Conservation (phyloP, 2,888 invertebrate genomes). For the Lycaena phlaeas region DNA sequence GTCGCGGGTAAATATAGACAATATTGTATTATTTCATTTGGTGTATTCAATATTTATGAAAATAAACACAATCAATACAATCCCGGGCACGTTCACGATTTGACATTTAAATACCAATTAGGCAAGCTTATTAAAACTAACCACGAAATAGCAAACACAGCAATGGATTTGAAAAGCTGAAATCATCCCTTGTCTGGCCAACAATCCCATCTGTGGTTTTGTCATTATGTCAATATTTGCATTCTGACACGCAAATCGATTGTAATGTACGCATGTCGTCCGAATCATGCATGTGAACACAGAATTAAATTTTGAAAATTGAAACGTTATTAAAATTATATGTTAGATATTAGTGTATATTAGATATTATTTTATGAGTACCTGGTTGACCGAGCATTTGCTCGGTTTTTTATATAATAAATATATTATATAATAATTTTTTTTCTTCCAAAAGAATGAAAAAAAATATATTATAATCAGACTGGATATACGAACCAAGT, state of each 20-base stretch:
- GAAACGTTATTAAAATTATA: background rate
- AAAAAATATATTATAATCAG: too few species aligned
- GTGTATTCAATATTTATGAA: too few species aligned
- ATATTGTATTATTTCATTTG: too few species aligned
- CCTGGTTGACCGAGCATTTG: too few species aligned
- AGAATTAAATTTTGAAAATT: background rate
- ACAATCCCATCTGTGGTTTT: conserved; percentile 57
- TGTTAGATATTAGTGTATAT: too few species aligned
- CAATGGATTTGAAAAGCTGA: conserved; percentile 25
- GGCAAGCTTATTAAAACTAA: conserved; percentile 15
- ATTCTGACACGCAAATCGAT: conserved; percentile 36
- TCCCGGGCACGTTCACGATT: background rate
- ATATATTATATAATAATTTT: too few species aligned
- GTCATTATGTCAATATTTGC: conserved; percentile 66
- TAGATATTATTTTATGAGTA: too few species aligned
- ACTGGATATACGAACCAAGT: too few species aligned
- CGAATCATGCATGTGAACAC: background rate
- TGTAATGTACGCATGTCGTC: conserved; percentile 13
- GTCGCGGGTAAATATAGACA: too few species aligned
- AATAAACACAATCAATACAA: background rate
- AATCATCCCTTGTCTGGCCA: conserved; percentile 33
- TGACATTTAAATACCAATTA: conserved; percentile 10
- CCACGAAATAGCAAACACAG: conserved; percentile 16
- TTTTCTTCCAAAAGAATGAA: too few species aligned
- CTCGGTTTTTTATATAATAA: too few species aligned